Conservation (phyloP, 2,113 vertebrate species). For the Limnothrissa miodon region DNA sequence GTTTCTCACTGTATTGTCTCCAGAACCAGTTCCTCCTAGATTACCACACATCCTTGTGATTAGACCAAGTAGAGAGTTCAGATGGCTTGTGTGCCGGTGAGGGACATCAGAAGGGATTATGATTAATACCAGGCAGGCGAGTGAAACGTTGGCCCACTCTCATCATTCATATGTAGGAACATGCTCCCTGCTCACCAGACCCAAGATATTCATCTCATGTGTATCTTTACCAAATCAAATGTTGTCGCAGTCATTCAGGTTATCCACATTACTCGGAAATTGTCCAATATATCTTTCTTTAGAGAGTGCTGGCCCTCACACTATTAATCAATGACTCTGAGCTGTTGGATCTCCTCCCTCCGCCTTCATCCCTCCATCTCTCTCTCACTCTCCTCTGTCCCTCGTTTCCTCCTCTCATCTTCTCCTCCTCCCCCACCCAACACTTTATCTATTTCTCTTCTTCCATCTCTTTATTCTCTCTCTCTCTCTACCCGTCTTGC, state of each 20-base stretch:
- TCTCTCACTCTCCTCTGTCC: not conserved
- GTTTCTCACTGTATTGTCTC: not conserved
- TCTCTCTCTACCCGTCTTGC: not conserved
- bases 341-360: slow-evolving; percentile 2
- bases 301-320: not conserved
- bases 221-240: slow-evolving; percentile 28
- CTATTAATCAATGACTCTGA: slow-evolving; percentile 34
- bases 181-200: not conserved
- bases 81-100: not conserved
- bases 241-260: slow-evolving; percentile 14
- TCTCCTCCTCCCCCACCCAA: not conserved
- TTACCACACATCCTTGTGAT: not conserved
- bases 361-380: not conserved
- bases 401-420: not conserved
- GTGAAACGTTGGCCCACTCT: not conserved
- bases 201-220: slow-evolving; percentile 25
- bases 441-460: not conserved
- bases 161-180: slow-evolving; percentile 14
- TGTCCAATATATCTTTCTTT: slow-evolving; percentile 28
- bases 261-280: slow-evolving; percentile 23
- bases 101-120: not conserved
- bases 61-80: not conserved
- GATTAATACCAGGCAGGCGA: not conserved
- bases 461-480: slow-evolving; percentile 7
- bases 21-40: not conserved